A percentile compares a stretch with the other conserved stretches of the same genome.
phyloP scores from a whole-genome alignment of 2,797 vertebrate genomes.

The Muscicapa comitata region DNA sequence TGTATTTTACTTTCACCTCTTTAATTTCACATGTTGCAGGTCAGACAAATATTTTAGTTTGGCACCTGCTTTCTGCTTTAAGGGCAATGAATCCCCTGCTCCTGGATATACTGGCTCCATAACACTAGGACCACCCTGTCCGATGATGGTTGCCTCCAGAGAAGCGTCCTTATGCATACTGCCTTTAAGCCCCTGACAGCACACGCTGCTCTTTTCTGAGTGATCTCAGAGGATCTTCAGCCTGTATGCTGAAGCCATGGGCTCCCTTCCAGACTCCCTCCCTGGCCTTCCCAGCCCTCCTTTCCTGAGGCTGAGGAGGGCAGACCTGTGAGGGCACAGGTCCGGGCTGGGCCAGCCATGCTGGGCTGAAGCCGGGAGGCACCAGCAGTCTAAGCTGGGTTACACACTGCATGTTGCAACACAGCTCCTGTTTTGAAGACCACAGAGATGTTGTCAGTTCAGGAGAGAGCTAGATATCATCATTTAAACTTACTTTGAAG shows the following conservation, averaged over 20 bases:
- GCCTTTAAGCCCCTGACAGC: accelerated
- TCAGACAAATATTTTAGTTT: neutral
- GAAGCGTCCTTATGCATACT: accelerated
- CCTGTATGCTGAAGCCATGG: accelerated
- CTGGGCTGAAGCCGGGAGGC: accelerated
- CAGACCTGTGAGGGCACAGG: neutral
- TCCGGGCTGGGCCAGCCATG: neutral
- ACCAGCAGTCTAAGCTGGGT: neutral
- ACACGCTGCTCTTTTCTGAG: neutral
- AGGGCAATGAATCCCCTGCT: neutral
- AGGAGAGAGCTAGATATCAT: neutral
- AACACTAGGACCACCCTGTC: neutral
- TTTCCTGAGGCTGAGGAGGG: neutral
- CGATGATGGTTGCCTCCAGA: accelerated
- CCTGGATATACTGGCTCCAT: neutral
- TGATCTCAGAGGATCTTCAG: neutral
- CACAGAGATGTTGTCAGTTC: neutral
- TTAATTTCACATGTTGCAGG: neutral
- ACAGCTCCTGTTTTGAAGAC: neutral
- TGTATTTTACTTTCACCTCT: neutral
- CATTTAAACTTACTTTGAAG: neutral
- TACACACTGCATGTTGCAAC: accelerated
- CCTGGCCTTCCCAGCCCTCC: neutral
- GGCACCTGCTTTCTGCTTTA: neutral
- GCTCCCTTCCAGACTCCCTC: neutral